phyloP scores from a whole-genome alignment of 2,888 invertebrate genomes.

The Drosophila nr. perissopoda region DNA sequence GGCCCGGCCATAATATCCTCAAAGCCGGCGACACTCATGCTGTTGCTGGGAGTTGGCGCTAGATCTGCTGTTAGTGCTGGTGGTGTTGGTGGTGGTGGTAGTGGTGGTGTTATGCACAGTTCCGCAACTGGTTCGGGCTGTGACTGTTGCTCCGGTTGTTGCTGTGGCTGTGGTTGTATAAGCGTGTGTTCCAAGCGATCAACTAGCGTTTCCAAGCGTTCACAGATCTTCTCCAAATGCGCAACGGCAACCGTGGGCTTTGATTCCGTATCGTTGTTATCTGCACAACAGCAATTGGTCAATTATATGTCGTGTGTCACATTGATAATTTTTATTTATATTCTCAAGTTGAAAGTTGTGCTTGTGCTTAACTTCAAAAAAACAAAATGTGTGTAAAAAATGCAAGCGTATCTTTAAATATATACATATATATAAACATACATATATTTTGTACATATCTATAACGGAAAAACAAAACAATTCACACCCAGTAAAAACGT shows the following conservation, averaged over 20 bases:
- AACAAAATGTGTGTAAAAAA: constrained; percentile 46
- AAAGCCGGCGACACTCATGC: constrained; percentile 92
- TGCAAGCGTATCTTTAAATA: constrained; percentile 20
- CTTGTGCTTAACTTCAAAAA: constrained; percentile 21
- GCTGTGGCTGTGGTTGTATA: constrained; percentile 48
- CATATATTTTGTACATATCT: background rate
- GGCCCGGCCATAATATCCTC: constrained; percentile 91
- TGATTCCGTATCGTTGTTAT: constrained; percentile 86
- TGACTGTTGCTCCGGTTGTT: constrained; percentile 11
- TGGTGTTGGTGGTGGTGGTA: constrained; percentile 33
- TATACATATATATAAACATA: background rate
- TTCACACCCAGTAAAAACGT: constrained; percentile 27
- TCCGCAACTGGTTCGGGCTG: constrained; percentile 16
- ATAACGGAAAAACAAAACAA: constrained; percentile 13
- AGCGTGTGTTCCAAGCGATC: constrained; percentile 88
- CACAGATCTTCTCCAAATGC: constrained; percentile 86
- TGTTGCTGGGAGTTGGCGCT: constrained; percentile 51
- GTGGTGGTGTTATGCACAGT: constrained; percentile 19
- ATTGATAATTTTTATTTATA: background rate
- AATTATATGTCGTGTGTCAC: background rate
- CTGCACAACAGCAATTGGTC: constrained; percentile 21
- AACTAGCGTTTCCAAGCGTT: constrained; percentile 91
- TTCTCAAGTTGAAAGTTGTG: constrained; percentile 4
- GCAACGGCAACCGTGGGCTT: constrained; percentile 87
- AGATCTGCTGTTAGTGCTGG: constrained; percentile 20